Conservation (phyloP, 1,140 invertebrate species). For the Drosophila chauvacae region DNA sequence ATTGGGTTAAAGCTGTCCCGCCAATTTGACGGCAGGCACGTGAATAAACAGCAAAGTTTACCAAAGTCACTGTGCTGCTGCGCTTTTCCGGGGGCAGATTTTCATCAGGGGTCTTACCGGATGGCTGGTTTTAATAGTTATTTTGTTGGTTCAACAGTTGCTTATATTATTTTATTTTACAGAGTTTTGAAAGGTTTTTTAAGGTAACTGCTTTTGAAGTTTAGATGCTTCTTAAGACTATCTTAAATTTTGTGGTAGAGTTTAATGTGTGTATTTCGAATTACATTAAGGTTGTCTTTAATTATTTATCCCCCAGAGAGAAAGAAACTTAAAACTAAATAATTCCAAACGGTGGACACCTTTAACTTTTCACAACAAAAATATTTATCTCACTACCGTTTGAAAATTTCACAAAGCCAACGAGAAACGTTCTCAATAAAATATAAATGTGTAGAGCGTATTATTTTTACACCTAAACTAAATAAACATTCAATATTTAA, state of each 20-base stretch:
- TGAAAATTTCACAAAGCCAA: not conserved
- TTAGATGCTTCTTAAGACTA: slow-evolving; percentile 8
- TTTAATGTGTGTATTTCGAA: not conserved
- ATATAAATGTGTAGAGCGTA: not conserved
- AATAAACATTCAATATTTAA: slow-evolving; percentile 34
- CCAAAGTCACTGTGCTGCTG: slow-evolving; percentile 16
- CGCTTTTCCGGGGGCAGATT: slow-evolving; percentile 16
- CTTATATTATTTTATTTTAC: not conserved
- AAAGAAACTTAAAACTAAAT: not conserved
- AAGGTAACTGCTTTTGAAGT: not conserved
- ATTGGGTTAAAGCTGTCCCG: slow-evolving; percentile 37
- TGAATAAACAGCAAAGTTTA: slow-evolving; percentile 35
- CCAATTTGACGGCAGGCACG: slow-evolving; percentile 30
- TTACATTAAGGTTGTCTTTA: not conserved
- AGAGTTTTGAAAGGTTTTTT: slow-evolving; percentile 1
- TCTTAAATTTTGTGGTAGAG: not conserved
- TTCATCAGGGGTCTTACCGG: slow-evolving; percentile 10
- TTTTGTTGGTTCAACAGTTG: slow-evolving; percentile 17
- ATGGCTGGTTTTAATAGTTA: slow-evolving; percentile 23
- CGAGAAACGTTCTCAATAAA: not conserved
- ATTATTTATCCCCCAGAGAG: not conserved
- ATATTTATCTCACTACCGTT: not conserved
- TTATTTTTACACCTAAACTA: slow-evolving; percentile 5
- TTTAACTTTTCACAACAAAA: not conserved
- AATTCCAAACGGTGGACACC: too few species aligned